Evolutionary conservation across 2,888 invertebrate species (phyloP).

Genomic region (Ochropleura leucogaster): DNA sequence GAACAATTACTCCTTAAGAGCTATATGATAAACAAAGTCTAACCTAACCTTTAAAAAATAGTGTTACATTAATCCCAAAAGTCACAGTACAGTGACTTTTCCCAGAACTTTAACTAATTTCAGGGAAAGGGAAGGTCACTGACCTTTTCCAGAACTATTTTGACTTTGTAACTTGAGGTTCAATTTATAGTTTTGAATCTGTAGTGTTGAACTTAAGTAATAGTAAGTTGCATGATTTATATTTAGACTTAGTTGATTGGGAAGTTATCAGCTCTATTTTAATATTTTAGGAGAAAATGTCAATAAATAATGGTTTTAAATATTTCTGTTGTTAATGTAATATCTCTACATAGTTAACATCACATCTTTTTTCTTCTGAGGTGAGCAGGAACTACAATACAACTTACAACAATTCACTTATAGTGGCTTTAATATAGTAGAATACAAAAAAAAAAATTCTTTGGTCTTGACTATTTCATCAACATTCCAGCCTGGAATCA

Average conservation of each 20-base stretch:
- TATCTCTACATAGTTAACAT: background rate
- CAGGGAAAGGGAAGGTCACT: slow-evolving; percentile 17
- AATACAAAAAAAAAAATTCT: background rate
- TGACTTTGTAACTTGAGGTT: slow-evolving; percentile 10
- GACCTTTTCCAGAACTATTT: slow-evolving; percentile 22
- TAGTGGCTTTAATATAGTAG: too few species aligned
- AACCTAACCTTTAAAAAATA: background rate
- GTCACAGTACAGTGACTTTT: slow-evolving; percentile 30
- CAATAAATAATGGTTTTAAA: background rate
- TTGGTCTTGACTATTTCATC: background rate
- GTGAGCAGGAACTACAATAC: background rate
- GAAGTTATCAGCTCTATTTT: background rate
- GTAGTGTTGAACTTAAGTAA: background rate
- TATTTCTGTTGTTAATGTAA: background rate
- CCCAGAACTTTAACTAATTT: slow-evolving; percentile 11
- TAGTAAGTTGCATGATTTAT: background rate
- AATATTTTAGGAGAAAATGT: background rate
- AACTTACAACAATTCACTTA: background rate
- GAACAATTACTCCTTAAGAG: background rate
- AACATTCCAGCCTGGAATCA: too few species aligned
- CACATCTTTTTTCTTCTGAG: background rate
- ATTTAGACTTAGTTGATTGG: background rate
- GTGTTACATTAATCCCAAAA: background rate
- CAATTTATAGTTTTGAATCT: slow-evolving; percentile 9
- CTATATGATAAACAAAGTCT: background rate